Base-by-base conservation (phyloP, 2,797 vertebrate genomes). In the Arnoldichthys spilopterus region DNA sequence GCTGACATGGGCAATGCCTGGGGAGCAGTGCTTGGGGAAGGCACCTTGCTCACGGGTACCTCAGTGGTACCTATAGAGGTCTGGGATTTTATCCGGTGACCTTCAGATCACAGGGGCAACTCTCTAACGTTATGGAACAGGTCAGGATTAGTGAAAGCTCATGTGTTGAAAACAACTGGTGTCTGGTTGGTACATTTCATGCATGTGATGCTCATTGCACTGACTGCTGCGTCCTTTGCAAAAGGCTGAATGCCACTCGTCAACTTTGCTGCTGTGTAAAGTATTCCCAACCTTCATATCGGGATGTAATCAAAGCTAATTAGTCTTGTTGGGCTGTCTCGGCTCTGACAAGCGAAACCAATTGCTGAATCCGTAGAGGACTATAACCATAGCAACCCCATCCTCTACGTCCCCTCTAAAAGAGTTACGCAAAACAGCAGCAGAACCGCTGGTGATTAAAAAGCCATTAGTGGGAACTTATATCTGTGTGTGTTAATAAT, bases 331-430 rank as follows among this genome's bases (percentile, higher is more conserved):
- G 87, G 88, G 92, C 88, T 87, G 84, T 70, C 84, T 83, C 66
- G 74, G 73, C 82, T 88, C 84, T 84, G 59, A 87, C 88, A 83
- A 85, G 84, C 86, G 66, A 37, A 63, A 88, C 87, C 88, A 90
- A 92, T 91, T 89, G 88, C 77, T n/a, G 28, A 75, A 78, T 77
- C 59, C 86, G 83, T 88, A 86, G 83, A 84, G 85, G 89, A 37
- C 66, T 80, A 87, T 89, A 89, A 87, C 92, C 91, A 92, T 92
- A 87, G 90, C 84, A 93, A 92, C 90, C 82, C 28, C 32, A 71
- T 64, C 72, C 51, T 70, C 71, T 22, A 13, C 13, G 56, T 72
- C 51, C 24, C 24, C 18, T 70, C 13, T 30, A 16, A 26, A 16
- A n/a, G 66, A 76, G 66, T 11, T 59, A 30, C 47, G 30, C 58